Percentiles rank a stretch among this genome's conserved stretches.
These are phyloP conservation scores for Amiota mariae DNA, from an alignment of 2,888 invertebrate genomes.

Conservation along the genomic window DNA sequence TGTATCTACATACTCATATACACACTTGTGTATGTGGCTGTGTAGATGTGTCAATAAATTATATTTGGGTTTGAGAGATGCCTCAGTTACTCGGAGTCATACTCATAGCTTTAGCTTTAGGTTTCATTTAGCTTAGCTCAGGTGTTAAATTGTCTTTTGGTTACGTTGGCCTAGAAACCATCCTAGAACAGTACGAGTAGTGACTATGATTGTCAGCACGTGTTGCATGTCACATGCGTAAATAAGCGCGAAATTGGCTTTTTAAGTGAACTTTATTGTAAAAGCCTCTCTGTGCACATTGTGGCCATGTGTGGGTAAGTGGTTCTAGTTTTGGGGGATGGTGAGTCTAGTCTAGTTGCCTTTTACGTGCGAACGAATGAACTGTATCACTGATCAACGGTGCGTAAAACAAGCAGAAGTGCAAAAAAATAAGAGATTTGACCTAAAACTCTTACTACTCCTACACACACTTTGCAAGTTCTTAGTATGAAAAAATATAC, in stretches of 20 bases:
- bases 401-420: slow-evolving; percentile 1
- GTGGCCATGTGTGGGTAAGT: neutral
- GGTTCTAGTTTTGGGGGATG: neutral
- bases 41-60: slow-evolving; percentile 23
- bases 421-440: neutral
- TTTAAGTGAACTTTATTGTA: neutral
- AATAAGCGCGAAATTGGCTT: slow-evolving; percentile 61
- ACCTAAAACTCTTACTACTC: neutral
- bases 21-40: neutral
- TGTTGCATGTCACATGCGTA: slow-evolving; percentile 62
- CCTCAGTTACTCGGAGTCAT: neutral
- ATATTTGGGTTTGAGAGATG: slow-evolving; percentile 13
- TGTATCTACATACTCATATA: neutral
- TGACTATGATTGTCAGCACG: slow-evolving; percentile 50
- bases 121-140: slow-evolving; percentile 5
- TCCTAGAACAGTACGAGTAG: neutral
- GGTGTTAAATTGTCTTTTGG: slow-evolving; percentile 27
- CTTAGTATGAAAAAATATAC: neutral
- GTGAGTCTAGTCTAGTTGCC: neutral
- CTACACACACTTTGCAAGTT: neutral
- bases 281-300: neutral
- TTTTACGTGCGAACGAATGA: neutral
- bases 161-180: neutral
- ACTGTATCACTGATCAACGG: slow-evolving; percentile 4
- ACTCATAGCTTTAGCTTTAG: neutral